A percentile compares a stretch with the other conserved stretches of the same genome.
These are phyloP conservation scores for Rhinolophus sinicus DNA, from an alignment of 2,113 vertebrate species.

Conservation along the genomic window DNA sequence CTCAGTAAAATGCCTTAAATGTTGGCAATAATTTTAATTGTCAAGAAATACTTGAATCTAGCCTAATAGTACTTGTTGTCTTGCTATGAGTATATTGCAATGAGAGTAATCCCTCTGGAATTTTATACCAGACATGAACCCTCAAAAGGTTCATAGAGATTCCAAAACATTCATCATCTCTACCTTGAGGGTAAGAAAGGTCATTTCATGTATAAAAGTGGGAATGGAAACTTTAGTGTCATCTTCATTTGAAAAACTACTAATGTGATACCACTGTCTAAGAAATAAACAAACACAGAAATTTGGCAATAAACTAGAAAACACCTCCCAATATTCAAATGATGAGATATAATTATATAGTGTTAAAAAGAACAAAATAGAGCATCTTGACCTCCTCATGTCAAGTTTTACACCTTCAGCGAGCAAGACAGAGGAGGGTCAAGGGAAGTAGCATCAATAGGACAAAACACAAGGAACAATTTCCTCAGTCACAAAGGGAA, in stretches of 20 bases:
- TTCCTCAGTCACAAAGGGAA: not conserved
- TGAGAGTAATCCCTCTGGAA: not conserved
- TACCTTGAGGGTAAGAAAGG: slow-evolving; percentile 1
- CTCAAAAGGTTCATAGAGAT: not conserved
- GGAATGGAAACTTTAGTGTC: slow-evolving; percentile 17
- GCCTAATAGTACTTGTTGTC: not conserved
- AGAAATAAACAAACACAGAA: slow-evolving; percentile 9
- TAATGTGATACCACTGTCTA: not conserved
- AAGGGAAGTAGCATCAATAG: not conserved
- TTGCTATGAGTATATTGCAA: not conserved
- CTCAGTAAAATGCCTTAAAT: slow-evolving; percentile 7
- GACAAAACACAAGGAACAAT: not conserved
- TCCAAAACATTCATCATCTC: slow-evolving; percentile 9
- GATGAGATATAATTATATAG: not conserved
- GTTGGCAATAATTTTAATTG: slow-evolving; percentile 46
- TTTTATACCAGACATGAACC: not conserved
- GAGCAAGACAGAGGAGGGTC: not conserved
- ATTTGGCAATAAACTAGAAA: not conserved
- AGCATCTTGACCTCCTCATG: not conserved
- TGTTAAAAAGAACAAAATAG: not conserved
- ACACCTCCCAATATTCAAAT: not conserved
- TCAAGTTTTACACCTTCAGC: not conserved
- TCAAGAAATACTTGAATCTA: slow-evolving; percentile 34
- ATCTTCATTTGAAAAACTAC: not conserved
- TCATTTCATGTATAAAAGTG: not conserved